phyloP scores from a whole-genome alignment of 2,888 invertebrate genomes.

The Nomada flava region DNA sequence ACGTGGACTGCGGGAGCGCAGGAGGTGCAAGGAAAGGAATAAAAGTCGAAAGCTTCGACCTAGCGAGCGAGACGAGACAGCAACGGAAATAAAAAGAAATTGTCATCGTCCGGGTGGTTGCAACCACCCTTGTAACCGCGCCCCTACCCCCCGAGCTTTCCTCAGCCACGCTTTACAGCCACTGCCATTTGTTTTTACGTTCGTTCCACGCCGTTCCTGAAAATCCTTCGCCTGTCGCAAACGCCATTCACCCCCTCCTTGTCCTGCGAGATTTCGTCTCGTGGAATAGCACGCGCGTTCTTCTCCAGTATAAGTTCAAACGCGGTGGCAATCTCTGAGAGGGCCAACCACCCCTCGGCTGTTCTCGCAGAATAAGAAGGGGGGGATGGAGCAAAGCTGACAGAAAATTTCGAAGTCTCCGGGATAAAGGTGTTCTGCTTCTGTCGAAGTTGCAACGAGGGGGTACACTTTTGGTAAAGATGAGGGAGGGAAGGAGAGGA shows the following conservation, averaged over 20 bases:
- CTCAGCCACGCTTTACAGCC: constrained; percentile 64
- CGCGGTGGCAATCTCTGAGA: constrained; percentile 47
- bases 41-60: constrained; percentile 52
- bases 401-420: constrained; percentile 62
- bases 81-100: constrained; percentile 78
- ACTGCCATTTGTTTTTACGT: constrained; percentile 76
- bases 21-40: constrained; percentile 42
- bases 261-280: constrained; percentile 59
- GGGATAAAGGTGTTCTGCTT: constrained; percentile 42
- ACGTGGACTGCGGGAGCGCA: not conserved
- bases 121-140: constrained; percentile 67
- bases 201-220: constrained; percentile 68
- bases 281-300: constrained; percentile 15
- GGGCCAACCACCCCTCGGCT: not conserved
- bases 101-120: constrained; percentile 77
- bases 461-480: not conserved
- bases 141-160: constrained; percentile 17
- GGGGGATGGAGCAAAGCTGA: constrained; percentile 38
- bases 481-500: not conserved
- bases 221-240: constrained; percentile 64
- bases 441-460: constrained; percentile 11
- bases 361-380: constrained; percentile 32
- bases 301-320: constrained; percentile 48
- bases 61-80: constrained; percentile 58
- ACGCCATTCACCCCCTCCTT: constrained; percentile 35